These are phyloP conservation scores for Sporophila hypoxantha DNA, from an alignment of 2,113 vertebrate genomes.

Conservation along the genomic window DNA sequence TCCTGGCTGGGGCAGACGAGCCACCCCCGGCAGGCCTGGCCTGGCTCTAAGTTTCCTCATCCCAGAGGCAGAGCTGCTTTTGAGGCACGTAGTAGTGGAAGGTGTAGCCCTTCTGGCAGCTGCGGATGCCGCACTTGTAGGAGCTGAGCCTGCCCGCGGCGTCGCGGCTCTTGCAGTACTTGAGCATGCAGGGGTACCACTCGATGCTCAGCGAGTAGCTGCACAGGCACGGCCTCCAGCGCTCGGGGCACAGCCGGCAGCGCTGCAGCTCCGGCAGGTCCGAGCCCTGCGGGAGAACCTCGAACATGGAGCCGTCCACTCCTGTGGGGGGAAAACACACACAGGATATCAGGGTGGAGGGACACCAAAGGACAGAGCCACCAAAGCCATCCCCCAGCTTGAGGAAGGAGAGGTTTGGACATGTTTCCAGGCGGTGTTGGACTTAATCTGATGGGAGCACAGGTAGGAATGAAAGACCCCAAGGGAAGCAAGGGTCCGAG, in stretches of 20 bases:
- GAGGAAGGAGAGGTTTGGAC: too few species aligned
- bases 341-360: fast-evolving
- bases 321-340: conserved; percentile 53
- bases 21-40: background rate
- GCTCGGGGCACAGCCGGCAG: conserved; percentile 74
- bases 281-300: conserved; percentile 72
- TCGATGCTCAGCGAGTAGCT: conserved; percentile 85
- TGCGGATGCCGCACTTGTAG: conserved; percentile 97
- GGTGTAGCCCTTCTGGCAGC: conserved; percentile 92
- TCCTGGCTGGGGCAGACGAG: background rate
- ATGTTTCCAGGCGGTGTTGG: background rate
- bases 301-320: conserved; percentile 86
- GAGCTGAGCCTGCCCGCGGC: conserved; percentile 72
- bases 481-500: background rate
- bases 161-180: conserved; percentile 88
- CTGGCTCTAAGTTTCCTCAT: conserved; percentile 80
- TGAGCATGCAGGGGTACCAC: conserved; percentile 96
- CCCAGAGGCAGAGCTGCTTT: conserved; percentile 93
- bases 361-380: too few species aligned
- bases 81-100: conserved; percentile 88
- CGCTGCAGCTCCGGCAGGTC: conserved; percentile 70
- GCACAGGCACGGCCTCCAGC: conserved; percentile 86
- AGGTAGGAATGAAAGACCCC: background rate
- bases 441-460: background rate
- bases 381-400: too few species aligned